A percentile compares a stretch with the other conserved stretches of the same genome.
Evolutionary conservation across 2,113 vertebrate genomes (phyloP).

Genomic region (Pangasianodon gigas): DNA sequence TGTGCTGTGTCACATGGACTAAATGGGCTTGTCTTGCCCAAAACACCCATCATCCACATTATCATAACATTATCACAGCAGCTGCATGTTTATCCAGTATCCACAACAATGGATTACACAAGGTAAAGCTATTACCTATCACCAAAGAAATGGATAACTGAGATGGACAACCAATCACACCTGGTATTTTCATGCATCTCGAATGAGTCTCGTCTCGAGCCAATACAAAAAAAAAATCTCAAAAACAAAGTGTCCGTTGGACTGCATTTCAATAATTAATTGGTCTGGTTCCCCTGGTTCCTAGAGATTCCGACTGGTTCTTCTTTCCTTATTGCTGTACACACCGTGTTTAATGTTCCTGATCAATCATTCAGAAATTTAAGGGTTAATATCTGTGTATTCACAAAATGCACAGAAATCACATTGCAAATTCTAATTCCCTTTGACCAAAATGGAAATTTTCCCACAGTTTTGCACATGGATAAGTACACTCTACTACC

Average conservation of each 20-base stretch:
- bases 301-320: neutral
- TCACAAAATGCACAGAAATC: neutral
- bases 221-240: neutral
- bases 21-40: neutral
- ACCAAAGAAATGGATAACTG: neutral
- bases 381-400: neutral
- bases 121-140: neutral
- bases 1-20: neutral
- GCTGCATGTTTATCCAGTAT: constrained; percentile 8
- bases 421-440: neutral
- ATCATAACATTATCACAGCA: constrained; percentile 4
- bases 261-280: neutral
- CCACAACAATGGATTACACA: neutral
- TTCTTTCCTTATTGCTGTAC: neutral
- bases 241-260: neutral
- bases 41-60: constrained; percentile 36
- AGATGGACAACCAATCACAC: neutral
- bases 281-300: neutral
- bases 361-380: constrained; percentile 35
- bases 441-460: constrained; percentile 20
- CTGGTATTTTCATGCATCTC: neutral
- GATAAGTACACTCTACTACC: neutral
- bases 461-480: neutral
- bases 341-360: neutral
- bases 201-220: neutral